Evolutionary conservation across 2,113 vertebrate genomes (phyloP).

Genomic region (Pipa parva): DNA sequence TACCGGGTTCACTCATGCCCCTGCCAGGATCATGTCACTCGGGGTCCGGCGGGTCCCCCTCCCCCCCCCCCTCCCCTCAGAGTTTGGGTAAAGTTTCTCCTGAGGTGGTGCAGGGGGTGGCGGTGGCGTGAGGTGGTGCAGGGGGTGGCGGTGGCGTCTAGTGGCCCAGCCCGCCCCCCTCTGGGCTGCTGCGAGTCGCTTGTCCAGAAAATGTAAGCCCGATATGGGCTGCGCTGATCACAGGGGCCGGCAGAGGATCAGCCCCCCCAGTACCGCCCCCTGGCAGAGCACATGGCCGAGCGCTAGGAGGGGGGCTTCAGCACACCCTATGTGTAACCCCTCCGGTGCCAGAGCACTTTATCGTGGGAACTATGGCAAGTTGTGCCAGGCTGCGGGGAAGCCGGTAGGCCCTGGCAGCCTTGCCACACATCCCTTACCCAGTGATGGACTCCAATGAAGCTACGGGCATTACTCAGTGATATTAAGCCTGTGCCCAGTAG

Average conservation of each 20-base stretch:
- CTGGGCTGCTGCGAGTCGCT: slow-evolving; percentile 16
- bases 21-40: slow-evolving; percentile 2
- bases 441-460: too few relatives aligned
- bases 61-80: slow-evolving; percentile 4
- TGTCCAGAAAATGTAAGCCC: slow-evolving; percentile 23
- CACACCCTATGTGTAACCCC: slow-evolving; percentile 43
- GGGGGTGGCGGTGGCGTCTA: not conserved
- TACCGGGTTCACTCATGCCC: slow-evolving; percentile 44
- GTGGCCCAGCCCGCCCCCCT: slow-evolving; percentile 30
- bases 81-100: slow-evolving; percentile 28
- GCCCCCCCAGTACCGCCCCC: slow-evolving; percentile 39
- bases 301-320: slow-evolving; percentile 35
- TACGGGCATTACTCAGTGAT: too few relatives aligned
- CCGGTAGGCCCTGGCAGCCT: too few relatives aligned
- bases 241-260: slow-evolving; percentile 14
- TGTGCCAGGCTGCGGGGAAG: too few relatives aligned
- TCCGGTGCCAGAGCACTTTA: slow-evolving; percentile 17
- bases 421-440: too few relatives aligned
- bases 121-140: not conserved
- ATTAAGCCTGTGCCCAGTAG: too few relatives aligned
- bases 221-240: slow-evolving; percentile 12
- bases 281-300: slow-evolving; percentile 41
- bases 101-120: not conserved
- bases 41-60: not conserved
- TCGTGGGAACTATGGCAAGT: too few relatives aligned